Evolutionary conservation across 2,888 invertebrate genomes (phyloP).

Genomic region (Drosophila lacicola): DNA sequence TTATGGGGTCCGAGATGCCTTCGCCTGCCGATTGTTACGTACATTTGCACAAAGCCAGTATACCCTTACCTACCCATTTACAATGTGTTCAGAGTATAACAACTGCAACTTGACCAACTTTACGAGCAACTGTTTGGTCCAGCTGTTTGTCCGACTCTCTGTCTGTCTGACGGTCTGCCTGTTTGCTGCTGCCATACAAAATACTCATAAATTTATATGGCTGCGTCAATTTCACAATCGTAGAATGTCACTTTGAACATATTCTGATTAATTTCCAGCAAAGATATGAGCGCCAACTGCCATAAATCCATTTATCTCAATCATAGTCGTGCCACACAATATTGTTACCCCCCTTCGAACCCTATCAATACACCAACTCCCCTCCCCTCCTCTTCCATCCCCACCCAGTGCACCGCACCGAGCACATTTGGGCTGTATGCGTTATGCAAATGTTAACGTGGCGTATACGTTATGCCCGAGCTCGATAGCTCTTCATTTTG

Average conservation of each 20-base stretch:
- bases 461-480: conserved; percentile 68
- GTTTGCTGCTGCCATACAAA: conserved; percentile 38
- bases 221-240: conserved; percentile 75
- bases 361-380: not conserved
- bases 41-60: no score
- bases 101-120: conserved; percentile 31
- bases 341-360: conserved; percentile 8
- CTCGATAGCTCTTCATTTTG: conserved; percentile 12
- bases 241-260: conserved; percentile 69
- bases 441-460: conserved; percentile 70
- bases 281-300: conserved; percentile 60
- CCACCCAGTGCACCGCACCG: not conserved
- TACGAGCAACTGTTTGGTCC: conserved; percentile 24
- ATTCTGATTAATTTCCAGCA: conserved; percentile 72
- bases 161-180: conserved; percentile 15
- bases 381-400: not conserved
- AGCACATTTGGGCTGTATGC: conserved; percentile 18
- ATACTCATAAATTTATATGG: conserved; percentile 67
- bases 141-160: conserved; percentile 8
- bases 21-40: no score
- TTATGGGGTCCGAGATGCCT: no score
- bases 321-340: conserved; percentile 66
- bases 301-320: conserved; percentile 79
- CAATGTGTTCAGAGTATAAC: not conserved
- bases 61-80: no score